phyloP scores from a whole-genome alignment of 1,140 invertebrate species.

The Zaprionus tsacasi region DNA sequence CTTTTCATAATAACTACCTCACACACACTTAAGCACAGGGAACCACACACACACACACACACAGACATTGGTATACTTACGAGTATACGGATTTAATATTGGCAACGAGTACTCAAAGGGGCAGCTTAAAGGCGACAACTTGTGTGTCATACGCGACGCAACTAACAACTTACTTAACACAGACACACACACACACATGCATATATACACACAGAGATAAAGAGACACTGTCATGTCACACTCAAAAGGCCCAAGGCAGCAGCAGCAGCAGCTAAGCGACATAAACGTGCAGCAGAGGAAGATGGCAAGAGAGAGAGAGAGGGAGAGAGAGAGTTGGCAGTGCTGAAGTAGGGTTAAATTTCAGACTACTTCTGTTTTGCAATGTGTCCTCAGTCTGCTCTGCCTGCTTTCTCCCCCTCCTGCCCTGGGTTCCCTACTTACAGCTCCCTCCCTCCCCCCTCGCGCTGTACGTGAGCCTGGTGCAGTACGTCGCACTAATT shows the following conservation, averaged over 20 bases:
- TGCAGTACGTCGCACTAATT: slow-evolving; percentile 79
- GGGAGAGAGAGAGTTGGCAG: not conserved
- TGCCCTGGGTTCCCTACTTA: not conserved
- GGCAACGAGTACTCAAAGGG: slow-evolving; percentile 47
- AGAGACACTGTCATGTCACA: slow-evolving; percentile 63
- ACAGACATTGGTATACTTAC: not conserved
- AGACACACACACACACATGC: slow-evolving; percentile 20
- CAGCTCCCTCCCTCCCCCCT: not conserved
- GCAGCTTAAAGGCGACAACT: slow-evolving; percentile 75
- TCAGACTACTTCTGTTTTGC: slow-evolving; percentile 37
- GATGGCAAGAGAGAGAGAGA: not conserved
- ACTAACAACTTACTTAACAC: slow-evolving; percentile 77
- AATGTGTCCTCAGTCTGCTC: slow-evolving; percentile 8
- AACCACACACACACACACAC: not conserved
- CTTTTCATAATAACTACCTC: slow-evolving; percentile 17
- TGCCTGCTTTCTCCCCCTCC: not conserved
- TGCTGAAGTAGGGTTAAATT: slow-evolving; percentile 7
- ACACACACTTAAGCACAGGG: not conserved
- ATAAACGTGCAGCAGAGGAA: slow-evolving; percentile 18
- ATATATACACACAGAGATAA: slow-evolving; percentile 39
- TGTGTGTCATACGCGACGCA: slow-evolving; percentile 65
- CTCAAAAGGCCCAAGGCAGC: slow-evolving; percentile 69
- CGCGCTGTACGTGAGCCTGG: slow-evolving; percentile 64
- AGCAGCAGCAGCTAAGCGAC: slow-evolving; percentile 36
- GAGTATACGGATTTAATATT: slow-evolving; percentile 41